Evolutionary conservation across 92 coral and sea anemone species (phyloP), one percentile per base, ranked within the genome.

Genomic region (Porites rus): DNA sequence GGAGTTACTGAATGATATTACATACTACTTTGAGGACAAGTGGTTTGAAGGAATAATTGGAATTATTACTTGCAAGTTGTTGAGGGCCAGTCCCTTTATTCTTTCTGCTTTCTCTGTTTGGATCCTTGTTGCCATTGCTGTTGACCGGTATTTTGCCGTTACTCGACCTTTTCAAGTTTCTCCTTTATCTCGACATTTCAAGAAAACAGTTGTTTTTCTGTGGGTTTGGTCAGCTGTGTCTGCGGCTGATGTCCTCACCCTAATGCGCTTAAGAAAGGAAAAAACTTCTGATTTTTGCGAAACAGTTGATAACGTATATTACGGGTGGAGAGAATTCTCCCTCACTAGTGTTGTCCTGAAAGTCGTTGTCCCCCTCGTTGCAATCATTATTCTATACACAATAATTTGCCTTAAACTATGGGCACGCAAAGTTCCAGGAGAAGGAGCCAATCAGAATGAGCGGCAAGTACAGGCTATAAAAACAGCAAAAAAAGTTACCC

Each of bases 401-500:
- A 31, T 62, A 4, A 28, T 77, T 12, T 59, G 81, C 14, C 8
- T 17, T 20, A 59, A 43, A 43, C 68, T 77, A 21, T 77, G 69
- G 4, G 59, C 58, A 62, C 81, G 81, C 19, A 14, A 77, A 25
- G 81, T 77, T 16, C 81, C 81, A 22, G 81, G 81, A 28, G 81
- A 77, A 77, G 81, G 81, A 77, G 25, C 81, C 68, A 77, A 58
- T 61, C 81, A 17, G 58, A 43, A 60, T 61, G 51, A 46, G 31
- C 22, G 81, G 31, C 81, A 77, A 77, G 81, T 53, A 7, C 69
- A 77, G 16, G 81, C 81, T 21, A 59, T 77, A 10, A 62, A 59
- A 61, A 61, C 81, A 18, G 81, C 81, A 25, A 77, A 38, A 31
- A 77, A 77, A 61, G 81, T 77, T 12, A 77, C 81, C 21, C 28